Base-by-base conservation (phyloP, 2,797 vertebrate species). In the Girardinus metallicus region DNA sequence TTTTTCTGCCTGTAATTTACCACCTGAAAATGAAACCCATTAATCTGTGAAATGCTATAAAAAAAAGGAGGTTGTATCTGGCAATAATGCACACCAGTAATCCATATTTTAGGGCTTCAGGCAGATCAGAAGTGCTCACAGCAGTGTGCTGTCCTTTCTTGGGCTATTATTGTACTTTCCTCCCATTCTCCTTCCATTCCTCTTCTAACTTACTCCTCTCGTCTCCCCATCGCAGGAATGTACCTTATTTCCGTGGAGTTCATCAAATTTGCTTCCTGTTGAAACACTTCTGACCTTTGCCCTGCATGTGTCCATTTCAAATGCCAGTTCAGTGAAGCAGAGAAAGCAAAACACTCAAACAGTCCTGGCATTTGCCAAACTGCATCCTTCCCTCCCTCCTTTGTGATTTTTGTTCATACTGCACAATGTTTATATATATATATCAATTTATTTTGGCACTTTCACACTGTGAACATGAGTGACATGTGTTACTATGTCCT, bases 241-340 rank as follows among this genome's bases (percentile, higher is more conserved):
- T 71, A 26, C 46, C 53, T 0, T 80, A 47, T 79, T 72, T 83
- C 31, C 74, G 18, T 16, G 0, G 68, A 77, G 78, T 85, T 80
- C 81, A 91, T 91, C 74, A 92, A 85, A 88, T 80, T 46, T 31
- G 68, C 73, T 82, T 84, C 81, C 77, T 78, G 81, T 64, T 64
- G 80, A 15, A 62, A 86, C 77, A 66, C 80, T 36, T 82, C 34
- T 88, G 87, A 90, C 89, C 90, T 93, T 90, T 80, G 78, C 85
- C 89, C 89, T 51, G 83, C 77, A 5, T 86, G 84, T 82, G 81
- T 87, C 76, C 74, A 53, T 79, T 87, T 78, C 85, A 93, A 93
- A 92, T 92, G 91, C 83, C 84, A 88, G 85, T 87, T 89, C 89
- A 86, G 73, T 16, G 13, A 85, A 89, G 80, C 81, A 80, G 86